phyloP scores from a whole-genome alignment of 1,140 invertebrate genomes.

The Pseudomyrmex pallidus region DNA sequence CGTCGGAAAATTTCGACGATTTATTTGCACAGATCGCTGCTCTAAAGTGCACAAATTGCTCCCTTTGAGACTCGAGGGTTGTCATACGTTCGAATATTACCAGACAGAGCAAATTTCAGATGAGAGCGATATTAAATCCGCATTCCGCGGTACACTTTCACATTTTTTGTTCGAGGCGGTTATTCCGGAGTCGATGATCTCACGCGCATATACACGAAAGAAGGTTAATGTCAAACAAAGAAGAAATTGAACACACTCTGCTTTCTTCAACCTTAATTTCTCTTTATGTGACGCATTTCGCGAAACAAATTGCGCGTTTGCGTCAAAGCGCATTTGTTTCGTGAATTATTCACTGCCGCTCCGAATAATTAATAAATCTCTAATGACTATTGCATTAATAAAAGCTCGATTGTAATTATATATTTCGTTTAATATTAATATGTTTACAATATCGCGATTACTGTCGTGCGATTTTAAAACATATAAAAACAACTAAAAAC shows the following conservation, averaged over 20 bases:
- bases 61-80: background rate
- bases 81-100: background rate
- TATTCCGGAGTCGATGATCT: conserved; percentile 48
- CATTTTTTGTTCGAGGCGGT: conserved; percentile 58
- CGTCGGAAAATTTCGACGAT: too few species aligned
- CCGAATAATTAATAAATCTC: background rate
- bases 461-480: background rate
- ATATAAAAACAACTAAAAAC: background rate
- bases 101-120: conserved; percentile 34
- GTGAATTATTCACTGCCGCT: too few species aligned
- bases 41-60: background rate
- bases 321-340: background rate
- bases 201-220: background rate
- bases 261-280: conserved; percentile 47
- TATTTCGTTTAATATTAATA: background rate
- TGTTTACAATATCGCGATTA: background rate
- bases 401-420: background rate
- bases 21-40: too few species aligned
- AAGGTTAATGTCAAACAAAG: conserved; percentile 16
- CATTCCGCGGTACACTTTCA: conserved; percentile 70
- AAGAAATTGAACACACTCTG: background rate
- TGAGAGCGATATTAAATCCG: conserved; percentile 52
- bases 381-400: background rate
- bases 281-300: background rate
- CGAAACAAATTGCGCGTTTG: background rate